These are phyloP conservation scores for Lycodopsis pacificus DNA, from an alignment of 2,797 vertebrate species.

Conservation along the genomic window DNA sequence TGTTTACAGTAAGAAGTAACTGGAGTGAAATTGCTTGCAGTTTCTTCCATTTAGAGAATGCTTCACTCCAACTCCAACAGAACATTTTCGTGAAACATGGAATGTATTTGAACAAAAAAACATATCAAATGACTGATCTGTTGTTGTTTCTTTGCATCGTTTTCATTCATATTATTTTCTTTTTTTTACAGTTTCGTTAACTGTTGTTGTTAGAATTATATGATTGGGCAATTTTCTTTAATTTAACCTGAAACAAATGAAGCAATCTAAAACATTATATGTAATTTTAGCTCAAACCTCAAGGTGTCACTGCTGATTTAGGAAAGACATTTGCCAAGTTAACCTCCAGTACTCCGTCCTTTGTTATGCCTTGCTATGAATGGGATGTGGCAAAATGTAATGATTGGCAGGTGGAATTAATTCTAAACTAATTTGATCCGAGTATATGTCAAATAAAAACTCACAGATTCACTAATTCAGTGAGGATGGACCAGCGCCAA, in stretches of 20 bases:
- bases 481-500: slow-evolving; percentile 1
- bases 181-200: neutral
- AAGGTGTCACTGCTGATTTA: slow-evolving; percentile 71
- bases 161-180: neutral
- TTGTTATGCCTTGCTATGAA: slow-evolving; percentile 41
- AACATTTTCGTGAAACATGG: neutral
- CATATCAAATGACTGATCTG: neutral
- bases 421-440: slow-evolving; percentile 10
- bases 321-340: slow-evolving; percentile 34
- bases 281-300: slow-evolving; percentile 49
- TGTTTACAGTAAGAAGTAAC: neutral
- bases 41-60: neutral
- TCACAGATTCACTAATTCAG: slow-evolving; percentile 2
- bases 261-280: neutral
- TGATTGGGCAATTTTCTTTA: neutral
- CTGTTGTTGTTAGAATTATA: neutral
- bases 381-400: slow-evolving; percentile 17
- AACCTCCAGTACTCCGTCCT: neutral
- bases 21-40: slow-evolving; percentile 7
- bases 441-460: slow-evolving; percentile 30
- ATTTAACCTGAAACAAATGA: neutral
- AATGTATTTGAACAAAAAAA: neutral
- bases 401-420: slow-evolving; percentile 29
- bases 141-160: neutral
- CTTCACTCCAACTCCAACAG: neutral